phyloP scores from a whole-genome alignment of 2,797 vertebrate species.

The Lepidocolaptes lacrymiger region DNA sequence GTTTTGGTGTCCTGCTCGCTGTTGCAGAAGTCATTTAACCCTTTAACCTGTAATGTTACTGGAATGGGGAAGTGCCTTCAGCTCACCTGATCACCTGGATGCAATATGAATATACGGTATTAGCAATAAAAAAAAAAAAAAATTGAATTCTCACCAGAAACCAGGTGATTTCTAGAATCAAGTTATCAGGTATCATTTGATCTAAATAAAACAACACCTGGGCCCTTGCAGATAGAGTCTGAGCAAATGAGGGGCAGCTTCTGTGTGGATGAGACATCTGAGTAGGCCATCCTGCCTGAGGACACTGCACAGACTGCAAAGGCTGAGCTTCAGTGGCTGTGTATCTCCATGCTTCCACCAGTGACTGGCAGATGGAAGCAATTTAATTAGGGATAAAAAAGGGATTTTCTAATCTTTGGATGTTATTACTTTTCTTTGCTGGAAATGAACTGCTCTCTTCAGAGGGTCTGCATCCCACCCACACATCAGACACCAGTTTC shows the following conservation, averaged over 20 bases:
- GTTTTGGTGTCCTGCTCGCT: not conserved
- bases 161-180: not conserved
- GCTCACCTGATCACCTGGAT: not conserved
- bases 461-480: not conserved
- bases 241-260: not conserved
- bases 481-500: not conserved
- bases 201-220: not conserved
- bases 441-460: not conserved
- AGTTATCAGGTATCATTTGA: not conserved
- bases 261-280: not conserved
- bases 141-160: not conserved
- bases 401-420: not conserved
- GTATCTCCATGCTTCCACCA: not conserved
- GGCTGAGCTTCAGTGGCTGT: not conserved
- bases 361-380: not conserved
- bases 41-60: not conserved
- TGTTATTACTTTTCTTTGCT: not conserved
- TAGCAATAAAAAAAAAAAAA: not conserved
- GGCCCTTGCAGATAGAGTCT: not conserved
- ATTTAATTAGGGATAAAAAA: not conserved
- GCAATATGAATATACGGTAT: not conserved
- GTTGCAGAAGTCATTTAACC: not conserved
- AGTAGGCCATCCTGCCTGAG: rapidly evolving
- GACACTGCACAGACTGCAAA: rapidly evolving
- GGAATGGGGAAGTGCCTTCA: rapidly evolving